These are phyloP conservation scores for cattle (Bos taurus) DNA, from an alignment of 2,113 vertebrate genomes.

Conservation along the genomic window DNA sequence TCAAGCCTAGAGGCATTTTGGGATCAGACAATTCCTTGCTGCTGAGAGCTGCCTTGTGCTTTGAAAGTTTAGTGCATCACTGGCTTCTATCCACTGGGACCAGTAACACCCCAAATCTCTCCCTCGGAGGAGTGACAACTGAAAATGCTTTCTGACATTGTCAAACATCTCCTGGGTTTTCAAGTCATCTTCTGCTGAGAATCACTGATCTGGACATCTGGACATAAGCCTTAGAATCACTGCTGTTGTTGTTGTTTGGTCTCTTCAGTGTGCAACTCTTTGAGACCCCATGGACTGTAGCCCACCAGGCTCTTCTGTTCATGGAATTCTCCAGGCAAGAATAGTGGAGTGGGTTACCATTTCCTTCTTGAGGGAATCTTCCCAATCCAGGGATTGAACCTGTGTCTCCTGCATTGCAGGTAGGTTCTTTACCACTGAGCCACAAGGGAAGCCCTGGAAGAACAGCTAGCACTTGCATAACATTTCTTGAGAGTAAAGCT, in stretches of 20 bases:
- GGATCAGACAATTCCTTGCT: background rate
- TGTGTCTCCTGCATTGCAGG: background rate
- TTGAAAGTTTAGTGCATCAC: background rate
- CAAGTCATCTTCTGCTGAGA: background rate
- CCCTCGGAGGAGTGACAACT: fast-evolving
- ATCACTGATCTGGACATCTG: background rate
- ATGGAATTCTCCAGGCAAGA: background rate
- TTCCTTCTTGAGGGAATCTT: background rate
- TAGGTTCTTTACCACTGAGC: background rate
- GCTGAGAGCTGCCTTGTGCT: background rate
- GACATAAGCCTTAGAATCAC: background rate
- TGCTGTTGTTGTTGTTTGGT: background rate
- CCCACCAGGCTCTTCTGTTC: background rate
- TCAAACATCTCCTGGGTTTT: background rate
- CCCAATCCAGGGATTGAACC: background rate
- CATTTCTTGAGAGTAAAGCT: background rate
- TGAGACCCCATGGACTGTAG: background rate
- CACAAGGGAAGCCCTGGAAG: background rate
- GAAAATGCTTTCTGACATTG: background rate
- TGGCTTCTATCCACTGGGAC: background rate
- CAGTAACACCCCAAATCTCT: background rate
- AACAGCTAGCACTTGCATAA: background rate
- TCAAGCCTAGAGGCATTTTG: background rate
- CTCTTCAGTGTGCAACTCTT: background rate
- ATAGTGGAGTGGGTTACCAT: background rate